These are phyloP conservation scores for Stichopus chloronotus DNA, from an alignment of 35 echinoderm and acorn worm genomes.

Conservation along the genomic window DNA sequence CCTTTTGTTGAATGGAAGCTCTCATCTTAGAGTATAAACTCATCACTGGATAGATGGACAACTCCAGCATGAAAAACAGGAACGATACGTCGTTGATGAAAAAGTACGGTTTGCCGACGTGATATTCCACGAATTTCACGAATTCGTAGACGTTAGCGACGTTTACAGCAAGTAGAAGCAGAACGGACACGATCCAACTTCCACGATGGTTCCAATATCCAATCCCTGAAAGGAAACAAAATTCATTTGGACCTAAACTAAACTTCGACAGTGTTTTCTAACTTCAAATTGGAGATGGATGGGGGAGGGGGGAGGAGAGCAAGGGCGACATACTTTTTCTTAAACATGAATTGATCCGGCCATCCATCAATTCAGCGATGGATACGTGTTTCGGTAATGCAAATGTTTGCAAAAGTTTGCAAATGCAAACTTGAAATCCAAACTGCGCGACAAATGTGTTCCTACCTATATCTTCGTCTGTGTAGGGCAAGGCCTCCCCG, in stretches of 20 bases:
- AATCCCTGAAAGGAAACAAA: background rate
- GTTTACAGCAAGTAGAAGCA: background rate
- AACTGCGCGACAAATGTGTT: too few species aligned
- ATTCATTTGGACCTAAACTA: too few species aligned
- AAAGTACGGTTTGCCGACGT: background rate
- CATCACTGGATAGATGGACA: conserved; percentile 18
- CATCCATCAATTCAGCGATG: too few species aligned
- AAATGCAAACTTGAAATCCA: too few species aligned
- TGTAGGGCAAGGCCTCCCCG: background rate
- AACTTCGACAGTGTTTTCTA: too few species aligned
- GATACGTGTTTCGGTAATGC: too few species aligned
- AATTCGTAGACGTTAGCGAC: background rate
- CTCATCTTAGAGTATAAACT: conserved; percentile 23
- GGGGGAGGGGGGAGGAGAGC: too few species aligned
- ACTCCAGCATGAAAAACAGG: background rate
- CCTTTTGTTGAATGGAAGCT: background rate
- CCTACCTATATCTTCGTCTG: background rate
- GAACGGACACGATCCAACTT: background rate
- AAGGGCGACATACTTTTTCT: too few species aligned
- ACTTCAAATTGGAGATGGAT: too few species aligned
- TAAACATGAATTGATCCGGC: too few species aligned
- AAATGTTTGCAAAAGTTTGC: too few species aligned
- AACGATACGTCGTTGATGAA: conserved; percentile 14
- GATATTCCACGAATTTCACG: background rate
- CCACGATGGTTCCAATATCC: background rate